Evolutionary conservation across 2,888 invertebrate species (phyloP), one percentile per base, ranked within the genome.

Genomic region (Cynaeus angustus): DNA sequence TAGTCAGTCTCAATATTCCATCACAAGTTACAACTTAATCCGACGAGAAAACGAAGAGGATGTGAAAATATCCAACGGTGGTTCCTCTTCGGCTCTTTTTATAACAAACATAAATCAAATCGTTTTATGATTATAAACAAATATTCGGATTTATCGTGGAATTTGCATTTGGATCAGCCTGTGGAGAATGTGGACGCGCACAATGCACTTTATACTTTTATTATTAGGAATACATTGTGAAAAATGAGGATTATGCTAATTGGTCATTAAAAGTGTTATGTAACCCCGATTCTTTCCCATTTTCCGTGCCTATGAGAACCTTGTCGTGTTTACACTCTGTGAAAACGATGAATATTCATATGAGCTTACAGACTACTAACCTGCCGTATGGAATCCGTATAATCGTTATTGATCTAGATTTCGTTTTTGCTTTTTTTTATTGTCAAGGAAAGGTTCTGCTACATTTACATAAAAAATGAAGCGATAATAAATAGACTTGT

Each of bases 311-410:
- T 41, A 56, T 61, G 59, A 61, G 58, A 56, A 48, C 66, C 52
- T 66, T 48, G 58, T 38, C 46, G 55, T 59, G 66, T 59, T 66
- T 59, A 59, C 59, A 66, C 59, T 58, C 59, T 66, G 66, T 48
- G 58, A 66, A 66, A 52, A 38, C 52, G 58, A 37, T 66, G 66
- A 66, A 66, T 66, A 66, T 66, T 66, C 66, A 66, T 66, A 28
- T n/a, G 28, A 12, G 28, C 41, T 56, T 37, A 56, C 46, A 21
- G 48, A 26, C 59, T 43, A 56, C 37, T 59, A 59, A 59, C 59
- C 45, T 59, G 33, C 45, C 56, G 45, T 59, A 28, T 28, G 59
- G 59, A 59, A 59, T 45, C 45, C 59, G 59, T 56, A 37, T 56
- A 56, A 56, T 56, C 59, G 59, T 59, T 59, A 59, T 59, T 59